These are phyloP conservation scores for Pholis gunnellus DNA, from an alignment of 2,113 vertebrate species.

Conservation along the genomic window DNA sequence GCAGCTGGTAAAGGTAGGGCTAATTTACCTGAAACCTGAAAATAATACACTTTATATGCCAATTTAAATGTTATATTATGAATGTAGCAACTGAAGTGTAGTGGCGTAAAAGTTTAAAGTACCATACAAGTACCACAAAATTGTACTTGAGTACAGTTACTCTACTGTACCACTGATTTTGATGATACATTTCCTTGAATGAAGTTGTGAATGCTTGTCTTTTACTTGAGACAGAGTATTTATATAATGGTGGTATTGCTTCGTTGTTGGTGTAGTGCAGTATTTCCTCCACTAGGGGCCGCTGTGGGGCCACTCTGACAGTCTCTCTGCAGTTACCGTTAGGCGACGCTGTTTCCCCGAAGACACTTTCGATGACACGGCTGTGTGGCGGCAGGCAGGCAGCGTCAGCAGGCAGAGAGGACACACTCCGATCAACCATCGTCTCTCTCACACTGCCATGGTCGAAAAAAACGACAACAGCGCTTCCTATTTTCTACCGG, in stretches of 20 bases:
- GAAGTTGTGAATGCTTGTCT: neutral
- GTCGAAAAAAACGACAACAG: slow-evolving; percentile 22
- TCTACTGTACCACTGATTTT: neutral
- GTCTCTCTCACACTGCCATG: slow-evolving; percentile 58
- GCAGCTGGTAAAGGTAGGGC: neutral
- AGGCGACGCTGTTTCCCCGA: slow-evolving; percentile 61
- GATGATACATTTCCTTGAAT: neutral
- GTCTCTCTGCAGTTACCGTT: neutral
- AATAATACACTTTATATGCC: neutral
- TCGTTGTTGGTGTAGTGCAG: neutral
- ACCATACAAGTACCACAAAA: neutral
- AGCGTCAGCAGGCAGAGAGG: slow-evolving; percentile 58
- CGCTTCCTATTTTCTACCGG: slow-evolving; percentile 20
- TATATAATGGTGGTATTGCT: neutral
- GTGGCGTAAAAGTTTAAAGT: neutral
- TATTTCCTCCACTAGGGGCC: slow-evolving; percentile 43
- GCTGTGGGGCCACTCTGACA: slow-evolving; percentile 4
- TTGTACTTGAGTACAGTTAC: neutral
- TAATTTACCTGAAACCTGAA: neutral
- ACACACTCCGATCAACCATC: slow-evolving; percentile 54
- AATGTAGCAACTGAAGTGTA: neutral
- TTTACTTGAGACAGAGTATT: neutral
- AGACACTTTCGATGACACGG: slow-evolving; percentile 16
- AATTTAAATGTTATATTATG: neutral
- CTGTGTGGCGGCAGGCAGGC: slow-evolving; percentile 52